Conservation (phyloP, 2,113 vertebrate species). For the Megaptera novaeangliae region DNA sequence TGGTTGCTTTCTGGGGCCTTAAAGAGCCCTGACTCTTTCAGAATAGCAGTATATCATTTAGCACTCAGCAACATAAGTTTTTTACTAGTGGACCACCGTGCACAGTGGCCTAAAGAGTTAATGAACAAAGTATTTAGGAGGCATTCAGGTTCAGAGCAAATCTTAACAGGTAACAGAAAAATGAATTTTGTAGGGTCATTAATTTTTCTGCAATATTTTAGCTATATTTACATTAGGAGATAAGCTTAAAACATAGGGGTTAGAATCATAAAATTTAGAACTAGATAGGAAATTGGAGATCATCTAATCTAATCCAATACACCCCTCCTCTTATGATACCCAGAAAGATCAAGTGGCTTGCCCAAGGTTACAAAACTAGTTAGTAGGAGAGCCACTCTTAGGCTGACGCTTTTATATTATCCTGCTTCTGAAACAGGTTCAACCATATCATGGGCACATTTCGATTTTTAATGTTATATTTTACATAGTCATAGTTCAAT, state of each 20-base stretch:
- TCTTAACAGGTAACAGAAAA: constrained; percentile 3
- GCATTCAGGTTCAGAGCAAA: constrained; percentile 14
- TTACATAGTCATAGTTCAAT: constrained; percentile 68
- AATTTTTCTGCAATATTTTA: constrained; percentile 46
- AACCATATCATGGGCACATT: not conserved
- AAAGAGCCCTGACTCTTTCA: constrained; percentile 37
- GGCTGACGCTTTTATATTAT: not conserved
- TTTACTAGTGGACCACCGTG: not conserved
- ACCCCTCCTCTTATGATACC: not conserved
- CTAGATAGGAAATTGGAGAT: not conserved
- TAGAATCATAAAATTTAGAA: constrained; percentile 46
- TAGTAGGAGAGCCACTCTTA: not conserved
- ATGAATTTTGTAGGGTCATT: not conserved
- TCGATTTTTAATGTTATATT: constrained; percentile 54
- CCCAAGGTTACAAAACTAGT: not conserved
- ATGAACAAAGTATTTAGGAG: constrained; percentile 25
- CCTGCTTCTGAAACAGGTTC: constrained; percentile 17
- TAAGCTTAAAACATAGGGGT: constrained; percentile 25
- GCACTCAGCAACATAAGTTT: not conserved
- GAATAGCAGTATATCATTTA: constrained; percentile 16
- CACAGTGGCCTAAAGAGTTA: constrained; percentile 1
- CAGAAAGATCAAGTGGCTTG: not conserved
- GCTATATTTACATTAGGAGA: constrained; percentile 39
- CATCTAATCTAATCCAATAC: constrained; percentile 6
- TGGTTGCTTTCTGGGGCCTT: constrained; percentile 33